Percentiles rank a stretch among this genome's conserved stretches.
Conservation (phyloP, 2,113 vertebrate species). For the Motacilla tschutschensis region DNA sequence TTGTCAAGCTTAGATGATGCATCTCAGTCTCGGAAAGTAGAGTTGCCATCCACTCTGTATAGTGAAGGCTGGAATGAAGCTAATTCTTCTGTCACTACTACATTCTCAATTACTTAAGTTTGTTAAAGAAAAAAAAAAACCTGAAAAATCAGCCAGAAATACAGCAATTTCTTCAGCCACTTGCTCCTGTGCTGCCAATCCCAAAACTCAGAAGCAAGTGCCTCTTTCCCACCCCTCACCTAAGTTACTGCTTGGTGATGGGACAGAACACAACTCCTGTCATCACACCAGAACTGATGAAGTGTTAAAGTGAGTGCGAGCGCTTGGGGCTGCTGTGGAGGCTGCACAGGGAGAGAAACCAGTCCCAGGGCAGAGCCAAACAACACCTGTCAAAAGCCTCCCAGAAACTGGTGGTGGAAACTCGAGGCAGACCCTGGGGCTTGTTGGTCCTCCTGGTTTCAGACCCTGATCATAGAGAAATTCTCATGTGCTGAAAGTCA, state of each 20-base stretch:
- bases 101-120: neutral
- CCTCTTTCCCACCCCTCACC: neutral
- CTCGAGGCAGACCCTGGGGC: neutral
- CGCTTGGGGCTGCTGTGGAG: constrained; percentile 20
- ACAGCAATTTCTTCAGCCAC: neutral
- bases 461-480: neutral
- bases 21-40: neutral
- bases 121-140: neutral
- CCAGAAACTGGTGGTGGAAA: neutral
- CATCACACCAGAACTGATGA: constrained; percentile 44
- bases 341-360: neutral
- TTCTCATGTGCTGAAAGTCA: accelerated
- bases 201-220: neutral
- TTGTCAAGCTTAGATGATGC: neutral
- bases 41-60: neutral
- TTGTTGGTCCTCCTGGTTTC: neutral
- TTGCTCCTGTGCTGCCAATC: constrained; percentile 5
- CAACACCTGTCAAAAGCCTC: neutral
- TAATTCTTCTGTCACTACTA: neutral
- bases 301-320: constrained; percentile 22
- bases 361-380: neutral
- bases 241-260: constrained; percentile 28
- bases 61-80: neutral
- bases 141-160: neutral
- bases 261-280: constrained; percentile 42